phyloP scores from a whole-genome alignment of 2,113 vertebrate species.

The Lampris incognitus region DNA sequence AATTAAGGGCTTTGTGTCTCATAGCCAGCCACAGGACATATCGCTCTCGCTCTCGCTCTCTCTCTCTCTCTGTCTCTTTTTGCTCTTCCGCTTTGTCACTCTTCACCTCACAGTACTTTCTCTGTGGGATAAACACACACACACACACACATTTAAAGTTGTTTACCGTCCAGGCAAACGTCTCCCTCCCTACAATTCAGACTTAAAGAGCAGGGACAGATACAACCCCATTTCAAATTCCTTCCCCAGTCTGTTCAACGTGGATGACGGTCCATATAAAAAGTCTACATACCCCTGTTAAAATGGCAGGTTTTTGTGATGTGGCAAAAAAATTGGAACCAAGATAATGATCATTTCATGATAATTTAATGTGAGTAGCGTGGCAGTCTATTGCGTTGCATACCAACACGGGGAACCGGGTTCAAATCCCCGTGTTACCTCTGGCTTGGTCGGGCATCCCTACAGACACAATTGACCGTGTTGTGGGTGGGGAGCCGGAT shows the following conservation, averaged over 20 bases:
- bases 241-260: background rate
- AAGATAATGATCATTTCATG: too few species aligned
- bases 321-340: background rate
- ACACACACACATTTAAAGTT: background rate
- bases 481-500: too few species aligned
- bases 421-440: too few species aligned
- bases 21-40: constrained; percentile 56
- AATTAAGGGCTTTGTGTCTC: constrained; percentile 79
- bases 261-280: background rate
- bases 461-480: too few species aligned
- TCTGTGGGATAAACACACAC: background rate
- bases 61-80: constrained; percentile 35
- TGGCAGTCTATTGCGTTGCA: too few species aligned
- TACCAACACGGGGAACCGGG: too few species aligned
- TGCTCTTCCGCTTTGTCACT: constrained; percentile 6
- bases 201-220: background rate
- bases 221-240: background rate
- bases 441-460: too few species aligned
- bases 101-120: constrained; percentile 33
- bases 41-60: constrained; percentile 18
- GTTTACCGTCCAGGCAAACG: background rate
- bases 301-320: background rate
- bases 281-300: too few species aligned
- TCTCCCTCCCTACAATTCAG: background rate
- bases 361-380: too few species aligned